Conservation (phyloP, 2,113 vertebrate species). For the Rhinolophus sinicus region DNA sequence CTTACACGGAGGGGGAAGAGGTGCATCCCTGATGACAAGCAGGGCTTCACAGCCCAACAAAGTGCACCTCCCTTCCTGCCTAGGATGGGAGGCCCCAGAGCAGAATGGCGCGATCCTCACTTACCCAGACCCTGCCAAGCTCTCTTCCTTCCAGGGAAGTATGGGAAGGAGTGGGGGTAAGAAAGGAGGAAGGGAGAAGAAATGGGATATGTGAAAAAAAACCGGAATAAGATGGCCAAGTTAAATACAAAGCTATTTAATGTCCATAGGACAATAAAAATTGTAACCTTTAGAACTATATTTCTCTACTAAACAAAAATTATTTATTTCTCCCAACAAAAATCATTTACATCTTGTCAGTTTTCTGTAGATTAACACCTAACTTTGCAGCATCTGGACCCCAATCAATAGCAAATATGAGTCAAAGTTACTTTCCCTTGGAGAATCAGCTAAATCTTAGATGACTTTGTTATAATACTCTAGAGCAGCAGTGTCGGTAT, state of each 20-base stretch:
- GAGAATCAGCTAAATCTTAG: background rate
- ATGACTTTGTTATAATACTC: background rate
- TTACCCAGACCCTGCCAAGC: background rate
- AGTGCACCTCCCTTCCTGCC: background rate
- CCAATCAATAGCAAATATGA: background rate
- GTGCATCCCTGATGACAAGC: background rate
- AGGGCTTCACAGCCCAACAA: background rate
- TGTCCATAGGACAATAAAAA: background rate
- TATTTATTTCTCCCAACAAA: slow-evolving; percentile 21
- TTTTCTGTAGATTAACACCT: slow-evolving; percentile 16
- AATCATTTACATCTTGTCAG: background rate
- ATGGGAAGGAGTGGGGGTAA: no score
- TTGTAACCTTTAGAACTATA: background rate
- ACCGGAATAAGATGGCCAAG: background rate
- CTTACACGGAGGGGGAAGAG: rapidly evolving
- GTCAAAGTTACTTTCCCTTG: background rate
- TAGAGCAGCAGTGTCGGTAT: background rate
- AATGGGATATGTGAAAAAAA: background rate
- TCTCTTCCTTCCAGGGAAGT: background rate
- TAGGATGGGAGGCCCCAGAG: background rate
- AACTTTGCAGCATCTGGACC: background rate
- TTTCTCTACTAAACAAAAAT: slow-evolving; percentile 21
- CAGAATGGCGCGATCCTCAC: background rate
- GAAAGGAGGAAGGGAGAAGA: background rate
- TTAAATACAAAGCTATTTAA: background rate